Base-by-base conservation (phyloP, 2,113 vertebrate genomes). In the Paedocypris sp. region DNA sequence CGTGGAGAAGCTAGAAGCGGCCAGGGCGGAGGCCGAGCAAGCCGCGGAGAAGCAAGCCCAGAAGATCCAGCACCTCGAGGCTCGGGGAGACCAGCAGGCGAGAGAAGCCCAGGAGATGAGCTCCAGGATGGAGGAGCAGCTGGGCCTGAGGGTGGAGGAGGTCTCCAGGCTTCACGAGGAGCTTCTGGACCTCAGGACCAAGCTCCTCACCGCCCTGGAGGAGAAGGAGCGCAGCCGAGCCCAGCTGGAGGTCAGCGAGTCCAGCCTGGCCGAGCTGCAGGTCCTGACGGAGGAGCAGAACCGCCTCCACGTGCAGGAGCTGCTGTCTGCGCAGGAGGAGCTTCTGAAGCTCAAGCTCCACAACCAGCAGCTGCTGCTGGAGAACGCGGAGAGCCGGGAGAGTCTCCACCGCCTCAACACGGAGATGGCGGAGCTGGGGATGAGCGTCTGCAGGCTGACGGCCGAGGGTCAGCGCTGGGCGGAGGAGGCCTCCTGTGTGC, bases 401-500 rank as follows among this genome's bases (percentile, higher is more conserved):
- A 77, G 86, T 38, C 84, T 94, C 39, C 86, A 90, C 66, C 81
- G 79, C 39, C 89, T 87, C 19, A 93, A 94, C 79, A 91, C 85
- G 0, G 92, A 92, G 76, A 91, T 88, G 49, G 91, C 91, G 0
- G 89, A 96, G 77, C 83, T 95, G 1, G 90, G 90, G 31, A 88
- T 92, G 67, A 90, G 87, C 62, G 83, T 93, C 58, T 93, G 93
- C 5, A 69, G 75, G 9, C 78, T 94, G 29, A 87, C 82, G 0
- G 81, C 87, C 0, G 90, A 94, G 60, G 59, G 71, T 81, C 28
- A 75, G 15, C 78, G 73, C 0, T 76, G 85, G 75, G 69, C 71
- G 5, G 47, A 49, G 0, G 66, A 84, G 23, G 26, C 62, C 11
- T 69, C 67, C 47, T 79, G 68, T 35, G 82, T 89, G 3, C 66